phyloP scores from a whole-genome alignment of 1,140 invertebrate species.

The Anoplolepis gracilipes region DNA sequence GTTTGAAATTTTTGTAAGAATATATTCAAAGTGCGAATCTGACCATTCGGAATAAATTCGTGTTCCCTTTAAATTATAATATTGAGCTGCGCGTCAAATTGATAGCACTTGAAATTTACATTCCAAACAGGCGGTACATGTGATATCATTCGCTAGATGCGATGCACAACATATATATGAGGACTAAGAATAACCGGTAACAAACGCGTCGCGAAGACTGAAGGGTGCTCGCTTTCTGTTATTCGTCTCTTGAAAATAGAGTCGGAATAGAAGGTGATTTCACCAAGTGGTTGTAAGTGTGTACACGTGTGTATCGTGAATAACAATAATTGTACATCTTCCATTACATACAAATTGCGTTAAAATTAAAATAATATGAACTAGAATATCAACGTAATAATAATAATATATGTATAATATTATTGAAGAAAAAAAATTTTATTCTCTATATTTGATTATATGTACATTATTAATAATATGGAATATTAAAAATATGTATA shows the following conservation, averaged over 20 bases:
- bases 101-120: conserved; percentile 38
- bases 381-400: no score
- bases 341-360: background rate
- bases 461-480: no score
- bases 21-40: no score
- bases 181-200: conserved; percentile 22
- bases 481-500: no score
- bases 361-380: background rate
- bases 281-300: background rate
- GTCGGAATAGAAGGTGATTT: background rate
- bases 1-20: conserved; percentile 3
- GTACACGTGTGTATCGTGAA: background rate
- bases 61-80: background rate
- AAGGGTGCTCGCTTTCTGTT: conserved; percentile 32
- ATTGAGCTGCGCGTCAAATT: background rate
- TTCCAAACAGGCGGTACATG: conserved; percentile 36
- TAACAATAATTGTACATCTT: background rate
- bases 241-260: background rate
- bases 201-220: conserved; percentile 31
- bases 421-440: no score
- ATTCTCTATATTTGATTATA: no score
- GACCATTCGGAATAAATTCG: background rate
- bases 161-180: background rate
- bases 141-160: conserved; percentile 22
- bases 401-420: background rate